phyloP scores from a whole-genome alignment of 2,797 vertebrate genomes.

The Brachyrhaphis roseni region DNA sequence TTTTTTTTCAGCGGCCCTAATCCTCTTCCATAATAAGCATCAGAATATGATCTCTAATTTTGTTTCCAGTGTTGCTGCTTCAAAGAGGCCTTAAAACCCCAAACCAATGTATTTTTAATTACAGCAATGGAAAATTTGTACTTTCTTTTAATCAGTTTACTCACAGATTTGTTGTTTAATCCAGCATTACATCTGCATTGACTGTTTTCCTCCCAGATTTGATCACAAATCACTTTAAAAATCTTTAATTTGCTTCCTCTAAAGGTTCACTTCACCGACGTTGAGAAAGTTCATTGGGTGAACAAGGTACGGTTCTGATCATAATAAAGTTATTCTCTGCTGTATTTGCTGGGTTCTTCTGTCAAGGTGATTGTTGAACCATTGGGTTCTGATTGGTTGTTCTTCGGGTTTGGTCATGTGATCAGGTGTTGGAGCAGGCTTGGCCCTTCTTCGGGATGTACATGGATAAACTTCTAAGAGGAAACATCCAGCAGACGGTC shows the following conservation, averaged over 20 bases:
- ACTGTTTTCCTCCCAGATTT: accelerated
- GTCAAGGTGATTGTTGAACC: background rate
- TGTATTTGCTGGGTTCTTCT: background rate
- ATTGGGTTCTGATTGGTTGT: background rate
- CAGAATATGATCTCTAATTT: constrained; percentile 29
- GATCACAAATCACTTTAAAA: background rate
- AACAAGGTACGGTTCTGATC: constrained; percentile 88
- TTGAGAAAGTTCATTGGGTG: constrained; percentile 92
- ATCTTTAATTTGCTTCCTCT: constrained; percentile 14
- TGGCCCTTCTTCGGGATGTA: constrained; percentile 95
- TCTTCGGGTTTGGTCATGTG: background rate
- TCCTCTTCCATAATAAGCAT: background rate
- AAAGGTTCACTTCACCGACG: constrained; percentile 91
- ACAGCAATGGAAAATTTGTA: background rate
- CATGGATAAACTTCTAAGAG: constrained; percentile 92
- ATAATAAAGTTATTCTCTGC: background rate
- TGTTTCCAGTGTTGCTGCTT: constrained; percentile 28
- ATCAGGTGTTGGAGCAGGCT: constrained; percentile 88
- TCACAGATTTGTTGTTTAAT: background rate
- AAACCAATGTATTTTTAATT: background rate
- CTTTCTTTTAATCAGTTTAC: background rate
- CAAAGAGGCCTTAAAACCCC: background rate
- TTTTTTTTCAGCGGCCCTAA: too few relatives aligned
- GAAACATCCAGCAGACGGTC: constrained; percentile 86
- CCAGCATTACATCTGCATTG: background rate